phyloP scores from a whole-genome alignment of 53 echinoderm and acorn worm species.

The Holothuria leucospilota region DNA sequence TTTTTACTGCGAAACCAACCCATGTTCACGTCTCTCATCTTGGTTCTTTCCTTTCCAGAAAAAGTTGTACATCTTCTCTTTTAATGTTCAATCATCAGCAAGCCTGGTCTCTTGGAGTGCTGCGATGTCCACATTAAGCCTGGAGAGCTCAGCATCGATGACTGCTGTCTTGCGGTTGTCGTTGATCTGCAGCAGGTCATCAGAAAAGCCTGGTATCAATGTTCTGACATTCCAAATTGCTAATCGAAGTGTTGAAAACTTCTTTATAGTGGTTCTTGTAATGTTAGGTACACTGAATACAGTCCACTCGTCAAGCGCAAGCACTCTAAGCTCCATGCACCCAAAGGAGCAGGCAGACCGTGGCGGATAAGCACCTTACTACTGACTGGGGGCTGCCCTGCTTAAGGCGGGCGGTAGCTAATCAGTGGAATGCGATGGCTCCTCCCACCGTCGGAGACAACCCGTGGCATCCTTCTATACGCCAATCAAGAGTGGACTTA shows the following conservation, averaged over 20 bases:
- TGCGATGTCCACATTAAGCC: not conserved
- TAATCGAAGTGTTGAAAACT: constrained; percentile 23
- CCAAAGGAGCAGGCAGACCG: constrained; percentile 48
- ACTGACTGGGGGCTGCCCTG: too few relatives aligned
- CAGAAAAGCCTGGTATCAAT: constrained; percentile 1
- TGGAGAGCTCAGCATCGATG: constrained; percentile 49
- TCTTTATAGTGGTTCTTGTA: constrained; percentile 8
- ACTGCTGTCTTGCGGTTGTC: constrained; percentile 46
- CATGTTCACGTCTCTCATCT: too few relatives aligned
- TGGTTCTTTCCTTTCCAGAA: too few relatives aligned
- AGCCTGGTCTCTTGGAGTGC: too few relatives aligned
- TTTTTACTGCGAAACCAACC: too few relatives aligned
- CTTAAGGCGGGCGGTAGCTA: too few relatives aligned
- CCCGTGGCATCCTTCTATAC: too few relatives aligned
- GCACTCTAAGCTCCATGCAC: constrained; percentile 52
- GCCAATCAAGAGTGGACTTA: too few relatives aligned
- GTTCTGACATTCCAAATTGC: constrained; percentile 59
- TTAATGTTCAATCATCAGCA: too few relatives aligned
- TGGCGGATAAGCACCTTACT: constrained; percentile 22
- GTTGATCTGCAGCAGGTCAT: constrained; percentile 34
- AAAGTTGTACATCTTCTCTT: too few relatives aligned
- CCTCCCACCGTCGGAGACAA: too few relatives aligned
- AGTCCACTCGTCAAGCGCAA: constrained; percentile 26
- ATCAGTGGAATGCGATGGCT: too few relatives aligned
- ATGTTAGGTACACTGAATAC: constrained; percentile 32